Evolutionary conservation across 2,113 vertebrate species (phyloP).

Genomic region (Microcebus lehilahytsara): DNA sequence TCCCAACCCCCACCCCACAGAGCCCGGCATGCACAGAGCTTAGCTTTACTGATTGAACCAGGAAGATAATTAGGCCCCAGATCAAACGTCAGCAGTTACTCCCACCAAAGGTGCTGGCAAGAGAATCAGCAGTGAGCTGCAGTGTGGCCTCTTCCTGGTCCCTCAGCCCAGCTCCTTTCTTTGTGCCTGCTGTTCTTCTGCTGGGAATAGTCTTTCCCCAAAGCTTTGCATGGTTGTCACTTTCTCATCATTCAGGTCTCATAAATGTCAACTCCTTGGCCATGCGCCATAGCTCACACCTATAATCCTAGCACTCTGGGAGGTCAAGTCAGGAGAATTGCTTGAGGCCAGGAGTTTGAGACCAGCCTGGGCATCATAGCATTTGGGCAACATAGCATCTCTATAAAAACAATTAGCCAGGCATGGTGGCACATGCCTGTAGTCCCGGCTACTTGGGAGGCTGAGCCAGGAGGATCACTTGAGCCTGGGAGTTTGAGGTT

Average conservation of each 20-base stretch:
- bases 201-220: not conserved
- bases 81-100: not conserved
- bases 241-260: not conserved
- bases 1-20: not conserved
- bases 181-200: slow-evolving; percentile 3
- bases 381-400: too few relatives aligned
- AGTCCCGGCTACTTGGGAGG: too few relatives aligned
- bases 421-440: too few relatives aligned
- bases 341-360: too few relatives aligned
- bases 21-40: not conserved
- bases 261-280: not conserved
- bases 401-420: too few relatives aligned
- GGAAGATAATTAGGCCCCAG: not conserved
- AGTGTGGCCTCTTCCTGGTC: not conserved
- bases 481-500: too few relatives aligned
- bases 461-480: too few relatives aligned
- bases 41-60: not conserved
- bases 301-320: too few relatives aligned
- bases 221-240: not conserved
- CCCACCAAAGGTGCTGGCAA: not conserved
- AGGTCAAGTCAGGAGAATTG: too few relatives aligned
- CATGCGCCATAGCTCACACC: too few relatives aligned
- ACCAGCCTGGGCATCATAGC: too few relatives aligned
- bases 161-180: not conserved
- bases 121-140: not conserved